Evolutionary conservation across 2,113 vertebrate species (phyloP), one percentile per base, ranked within the genome.

Genomic region (Jacana jacana): DNA sequence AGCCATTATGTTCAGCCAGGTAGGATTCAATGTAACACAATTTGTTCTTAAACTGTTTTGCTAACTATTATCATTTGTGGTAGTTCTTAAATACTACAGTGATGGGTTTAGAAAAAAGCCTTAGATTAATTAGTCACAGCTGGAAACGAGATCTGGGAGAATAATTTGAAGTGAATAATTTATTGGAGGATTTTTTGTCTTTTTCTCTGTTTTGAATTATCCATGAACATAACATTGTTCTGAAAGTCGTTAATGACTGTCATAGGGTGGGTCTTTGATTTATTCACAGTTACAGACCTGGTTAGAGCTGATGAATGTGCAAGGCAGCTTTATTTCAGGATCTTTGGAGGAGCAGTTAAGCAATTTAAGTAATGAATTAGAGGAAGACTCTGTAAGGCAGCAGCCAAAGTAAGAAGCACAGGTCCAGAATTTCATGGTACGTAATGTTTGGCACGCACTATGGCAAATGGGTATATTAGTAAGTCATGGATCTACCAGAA

Each of bases 151-250:
- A 87, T 64, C 22, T 61, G 23, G 22, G 30, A 93, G 35, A 95
- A 95, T 69, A 95, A 92, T 40, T 75, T 76, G 22, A 93, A 76
- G 15, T 58, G 17, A 93, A 88, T 44, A 78, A 84, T 89, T 89
- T 85, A 72, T 81, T 72, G 39, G 30, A 76, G 22, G 23, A 60
- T 71, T 92, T 93, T 88, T 88, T 55, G 15, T 73, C 63, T 58
- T 91, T 84, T 89, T 78, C 28, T 83, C 17, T 92, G 17, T 58
- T 93, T 44, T 81, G 60, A 86, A 95, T 95, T 93, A 91, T 68
- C 77, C 13, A 60, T 76, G 73, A 42, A 64, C 22, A 42, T 58
- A 88, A 77, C 17, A 76, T 70, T 71, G 19, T 88, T 92, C 30
- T 78, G 46, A 35, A 51, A 86, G 31, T 12, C 83, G 37, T 81